Base-by-base conservation (phyloP, 2,888 invertebrate genomes). In the Cactoblastis cactorum region DNA sequence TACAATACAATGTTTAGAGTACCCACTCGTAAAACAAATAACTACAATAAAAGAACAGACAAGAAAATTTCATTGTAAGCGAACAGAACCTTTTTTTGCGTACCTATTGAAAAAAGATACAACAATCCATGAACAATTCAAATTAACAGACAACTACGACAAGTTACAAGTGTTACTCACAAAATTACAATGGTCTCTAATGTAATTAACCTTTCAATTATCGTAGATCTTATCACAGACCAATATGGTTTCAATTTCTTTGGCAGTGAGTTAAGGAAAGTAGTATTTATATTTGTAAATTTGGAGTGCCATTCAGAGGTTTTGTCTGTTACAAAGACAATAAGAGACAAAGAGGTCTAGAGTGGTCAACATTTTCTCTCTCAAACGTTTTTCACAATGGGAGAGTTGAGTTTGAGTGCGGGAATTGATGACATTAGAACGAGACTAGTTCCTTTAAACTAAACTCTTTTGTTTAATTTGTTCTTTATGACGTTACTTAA, bases 111-210 rank as follows among this genome's bases (percentile, higher is more conserved):
- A 73, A 67, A 70, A 66, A 74, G 70, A 70, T 71, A 72, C 58
- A 71, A 79, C 80, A 76, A 71, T 71, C 75, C 75, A 82, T 84
- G 86, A 71, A 79, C 80, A 76, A 71, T 71, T 74, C 75, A 82
- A 84, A 86, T 86, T 86, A 84, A 85, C 84, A 84, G 84, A 86
- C 85, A 82, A 78, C 79, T 83, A 80, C 83, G 86, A 86, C 87
- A 85, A 78, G 78, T 77, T 73, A 85, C 85, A 86, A 86, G 85
- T 84, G 80, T 65, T 73, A 68, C 67, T 54, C 54, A 71, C 80
- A 77, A 76, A 51, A 11, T 58, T 61, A 53, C 50, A 22, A 49
- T 61, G 65, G 55, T 61, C 49, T 50, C 52, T 57, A 45, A 47
- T 28, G 45, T 41, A 47, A 41, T 9, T 41, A 39, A 38, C 37